A percentile compares a stretch with the other conserved stretches of the same genome.
These are phyloP conservation scores for Heterochromis multidens DNA, from an alignment of 2,113 vertebrate genomes.

Conservation along the genomic window DNA sequence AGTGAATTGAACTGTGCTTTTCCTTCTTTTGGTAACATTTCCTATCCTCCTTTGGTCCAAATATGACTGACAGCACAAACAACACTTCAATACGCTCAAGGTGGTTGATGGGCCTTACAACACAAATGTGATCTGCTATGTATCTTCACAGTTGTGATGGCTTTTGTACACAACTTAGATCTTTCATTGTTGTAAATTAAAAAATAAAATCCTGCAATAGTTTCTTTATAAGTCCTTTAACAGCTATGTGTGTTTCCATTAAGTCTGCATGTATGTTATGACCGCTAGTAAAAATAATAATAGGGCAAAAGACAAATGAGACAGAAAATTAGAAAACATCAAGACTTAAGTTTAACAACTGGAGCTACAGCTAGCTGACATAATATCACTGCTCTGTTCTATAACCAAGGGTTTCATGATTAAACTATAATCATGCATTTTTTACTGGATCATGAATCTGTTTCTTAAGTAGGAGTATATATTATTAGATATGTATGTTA, in stretches of 20 bases:
- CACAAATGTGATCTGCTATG: neutral
- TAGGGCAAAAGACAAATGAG: neutral
- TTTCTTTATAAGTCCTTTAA: neutral
- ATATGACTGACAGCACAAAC: neutral
- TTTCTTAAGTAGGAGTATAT: neutral
- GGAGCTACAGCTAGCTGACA: neutral
- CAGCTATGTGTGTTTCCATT: neutral
- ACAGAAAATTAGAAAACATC: neutral
- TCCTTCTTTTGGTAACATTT: neutral
- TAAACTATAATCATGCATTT: neutral
- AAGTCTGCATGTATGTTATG: neutral
- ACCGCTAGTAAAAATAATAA: neutral
- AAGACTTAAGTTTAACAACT: neutral
- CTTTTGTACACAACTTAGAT: too few species aligned
- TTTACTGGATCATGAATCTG: neutral
- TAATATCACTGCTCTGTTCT: neutral
- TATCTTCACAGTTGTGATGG: too few species aligned
- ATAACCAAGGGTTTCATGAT: neutral
- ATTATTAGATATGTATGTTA: neutral
- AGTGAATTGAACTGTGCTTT: neutral
- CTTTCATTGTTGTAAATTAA: too few species aligned
- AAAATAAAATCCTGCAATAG: neutral
- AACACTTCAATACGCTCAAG: too few species aligned
- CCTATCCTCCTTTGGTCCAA: neutral
- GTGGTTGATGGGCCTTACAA: neutral